Conservation (phyloP, 37 sponge, comb jelly and placozoan genomes). For the Ephydatia muelleri region DNA sequence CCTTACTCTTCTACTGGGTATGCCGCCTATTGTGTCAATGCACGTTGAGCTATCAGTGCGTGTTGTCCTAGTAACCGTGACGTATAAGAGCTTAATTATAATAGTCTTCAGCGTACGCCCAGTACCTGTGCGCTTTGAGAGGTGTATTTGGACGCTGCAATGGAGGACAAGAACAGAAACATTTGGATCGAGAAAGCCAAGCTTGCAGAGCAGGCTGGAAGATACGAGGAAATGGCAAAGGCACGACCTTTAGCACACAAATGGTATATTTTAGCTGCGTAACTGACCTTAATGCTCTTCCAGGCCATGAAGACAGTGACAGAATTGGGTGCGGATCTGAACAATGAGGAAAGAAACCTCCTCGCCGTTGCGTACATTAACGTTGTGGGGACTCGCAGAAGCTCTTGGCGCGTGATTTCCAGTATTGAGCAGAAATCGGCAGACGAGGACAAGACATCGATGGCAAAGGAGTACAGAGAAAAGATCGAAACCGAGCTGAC, state of each 20-base stretch:
- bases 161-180: too few species aligned
- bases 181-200: slow-evolving; percentile 67
- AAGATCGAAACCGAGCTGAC: slow-evolving; percentile 81
- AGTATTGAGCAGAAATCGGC: slow-evolving; percentile 61
- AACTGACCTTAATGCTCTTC: not conserved
- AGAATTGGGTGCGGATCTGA: slow-evolving; percentile 11
- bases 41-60: not conserved
- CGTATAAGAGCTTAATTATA: too few species aligned
- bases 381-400: slow-evolving; percentile 73
- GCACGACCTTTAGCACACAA: not conserved
- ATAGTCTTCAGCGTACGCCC: too few species aligned
- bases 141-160: not conserved
- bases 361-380: slow-evolving; percentile 89
- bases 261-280: not conserved
- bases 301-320: slow-evolving; percentile 63
- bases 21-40: not conserved
- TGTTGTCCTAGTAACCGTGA: too few species aligned
- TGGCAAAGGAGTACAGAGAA: slow-evolving; percentile 54
- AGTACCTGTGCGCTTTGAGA: not conserved
- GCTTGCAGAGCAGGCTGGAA: slow-evolving; percentile 90
- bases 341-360: slow-evolving; percentile 73
- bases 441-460: slow-evolving; percentile 25
- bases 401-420: slow-evolving; percentile 76
- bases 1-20: slow-evolving; percentile 56
- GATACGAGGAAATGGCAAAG: slow-evolving; percentile 81